Base-by-base conservation (phyloP, 1,140 invertebrate species). In the Papilio dardanus region DNA sequence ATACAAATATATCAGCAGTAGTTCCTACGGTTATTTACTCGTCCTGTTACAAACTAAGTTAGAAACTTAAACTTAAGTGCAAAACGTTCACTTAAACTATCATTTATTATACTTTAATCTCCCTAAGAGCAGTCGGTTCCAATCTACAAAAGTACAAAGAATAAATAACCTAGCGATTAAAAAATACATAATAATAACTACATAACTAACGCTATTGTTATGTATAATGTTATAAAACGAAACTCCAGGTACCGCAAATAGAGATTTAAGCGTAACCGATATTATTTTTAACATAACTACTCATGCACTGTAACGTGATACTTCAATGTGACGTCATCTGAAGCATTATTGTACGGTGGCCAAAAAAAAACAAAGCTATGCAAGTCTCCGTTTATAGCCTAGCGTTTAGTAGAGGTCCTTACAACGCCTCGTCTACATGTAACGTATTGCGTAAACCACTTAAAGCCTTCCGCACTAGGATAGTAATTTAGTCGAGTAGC, bases 211-310 rank as follows among this genome's bases (percentile, higher is more conserved):
- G 78, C 77, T 88, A 90, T 86, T 88, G 83, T 87, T 84, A 83
- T 90, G 85, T 91, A 89, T 89, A 90, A 84, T 85, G 84, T 87
- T 90, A 92, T 73, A 92, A 92, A 91, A 90, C 77, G 76, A 88
- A 88, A 88, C 78, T 85, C 85, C 90, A 92, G 90, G 89, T 92
- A 92, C 90, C 82, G 83, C 86, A 86, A 88, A 87, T 84, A 84
- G 84, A 86, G 81, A 85, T 77, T 86, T 90, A 91, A 92, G 90
- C 86, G 89, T 88, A 91, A 89, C 80, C 82, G 84, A 86, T 86
- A 80, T 80, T 78, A 76, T 81, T 80, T 81, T 81, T 79, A 54
- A 75, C 67, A 75, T 65, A 58, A 54, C 50, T 54, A 62, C 24
- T 14, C 24, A 24, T 1, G 54, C 54, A 24, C 54, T 14, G 30